Conservation (phyloP, 2,113 vertebrate species). For the Sminthopsis crassicaudata region DNA sequence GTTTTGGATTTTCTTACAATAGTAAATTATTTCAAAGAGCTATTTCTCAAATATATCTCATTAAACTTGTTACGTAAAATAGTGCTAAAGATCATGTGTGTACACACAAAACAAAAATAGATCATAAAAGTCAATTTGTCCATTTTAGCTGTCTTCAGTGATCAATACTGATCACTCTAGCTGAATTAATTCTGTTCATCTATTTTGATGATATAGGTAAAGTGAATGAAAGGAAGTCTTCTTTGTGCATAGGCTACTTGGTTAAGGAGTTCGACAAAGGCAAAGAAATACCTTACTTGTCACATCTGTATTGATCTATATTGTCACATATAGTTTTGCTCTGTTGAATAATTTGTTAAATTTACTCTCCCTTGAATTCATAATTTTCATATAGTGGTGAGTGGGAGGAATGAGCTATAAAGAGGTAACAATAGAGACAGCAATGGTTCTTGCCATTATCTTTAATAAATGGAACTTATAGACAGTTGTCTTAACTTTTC, state of each 20-base stretch:
- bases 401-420: conserved; percentile 55
- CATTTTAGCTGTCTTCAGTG: not conserved
- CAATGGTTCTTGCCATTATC: conserved; percentile 34
- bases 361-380: conserved; percentile 60
- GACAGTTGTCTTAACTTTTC: conserved; percentile 64
- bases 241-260: conserved; percentile 24
- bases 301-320: conserved; percentile 25
- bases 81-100: not conserved
- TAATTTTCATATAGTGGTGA: conserved; percentile 66
- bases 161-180: conserved; percentile 2
- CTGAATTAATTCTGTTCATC: conserved; percentile 39
- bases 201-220: not conserved
- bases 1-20: conserved; percentile 7
- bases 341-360: conserved; percentile 54
- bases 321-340: conserved; percentile 33
- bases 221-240: not conserved
- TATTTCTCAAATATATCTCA: not conserved
- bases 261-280: conserved; percentile 34
- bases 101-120: not conserved
- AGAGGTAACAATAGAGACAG: conserved; percentile 61
- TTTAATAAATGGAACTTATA: conserved; percentile 75
- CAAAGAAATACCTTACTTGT: not conserved
- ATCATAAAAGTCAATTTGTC: not conserved
- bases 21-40: not conserved
- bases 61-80: not conserved